Percentiles rank a stretch among this genome's conserved stretches.
These are phyloP conservation scores for Neogale vison DNA, from an alignment of 2,113 vertebrate species.

Conservation along the genomic window DNA sequence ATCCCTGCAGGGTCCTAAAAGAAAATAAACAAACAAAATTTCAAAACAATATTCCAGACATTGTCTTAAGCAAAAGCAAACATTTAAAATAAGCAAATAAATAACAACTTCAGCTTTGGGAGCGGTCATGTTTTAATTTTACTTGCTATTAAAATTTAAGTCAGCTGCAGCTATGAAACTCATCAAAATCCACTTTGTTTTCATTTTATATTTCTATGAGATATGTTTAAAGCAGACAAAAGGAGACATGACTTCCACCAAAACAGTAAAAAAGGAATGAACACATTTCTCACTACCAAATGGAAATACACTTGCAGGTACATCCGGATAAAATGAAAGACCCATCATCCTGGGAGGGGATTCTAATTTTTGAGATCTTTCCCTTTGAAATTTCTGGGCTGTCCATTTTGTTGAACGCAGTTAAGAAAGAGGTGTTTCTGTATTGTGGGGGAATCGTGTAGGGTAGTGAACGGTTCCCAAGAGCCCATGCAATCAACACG, in stretches of 20 bases:
- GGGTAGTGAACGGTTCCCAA: background rate
- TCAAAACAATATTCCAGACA: background rate
- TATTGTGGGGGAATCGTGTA: too few species aligned
- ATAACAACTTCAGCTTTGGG: background rate
- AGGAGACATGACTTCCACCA: background rate
- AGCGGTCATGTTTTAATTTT: background rate
- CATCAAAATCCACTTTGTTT: slow-evolving; percentile 22
- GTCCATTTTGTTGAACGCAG: background rate
- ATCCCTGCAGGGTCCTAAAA: slow-evolving; percentile 97
- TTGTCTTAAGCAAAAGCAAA: slow-evolving; percentile 30
- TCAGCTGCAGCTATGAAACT: background rate
- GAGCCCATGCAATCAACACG: background rate
- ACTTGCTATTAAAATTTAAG: slow-evolving; percentile 1
- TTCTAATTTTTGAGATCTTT: background rate
- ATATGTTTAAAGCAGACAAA: slow-evolving; percentile 25
- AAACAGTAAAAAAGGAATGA: background rate
- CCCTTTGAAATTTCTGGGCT: background rate
- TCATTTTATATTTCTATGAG: slow-evolving; percentile 1
- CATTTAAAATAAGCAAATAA: background rate
- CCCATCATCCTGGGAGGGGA: background rate
- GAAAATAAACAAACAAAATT: slow-evolving; percentile 62
- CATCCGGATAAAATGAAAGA: background rate
- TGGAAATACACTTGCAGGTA: background rate
- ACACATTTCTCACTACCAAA: background rate
- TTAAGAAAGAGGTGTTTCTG: background rate